These are phyloP conservation scores for Drosophila repletoides DNA, from an alignment of 1,140 invertebrate species.

Conservation along the genomic window DNA sequence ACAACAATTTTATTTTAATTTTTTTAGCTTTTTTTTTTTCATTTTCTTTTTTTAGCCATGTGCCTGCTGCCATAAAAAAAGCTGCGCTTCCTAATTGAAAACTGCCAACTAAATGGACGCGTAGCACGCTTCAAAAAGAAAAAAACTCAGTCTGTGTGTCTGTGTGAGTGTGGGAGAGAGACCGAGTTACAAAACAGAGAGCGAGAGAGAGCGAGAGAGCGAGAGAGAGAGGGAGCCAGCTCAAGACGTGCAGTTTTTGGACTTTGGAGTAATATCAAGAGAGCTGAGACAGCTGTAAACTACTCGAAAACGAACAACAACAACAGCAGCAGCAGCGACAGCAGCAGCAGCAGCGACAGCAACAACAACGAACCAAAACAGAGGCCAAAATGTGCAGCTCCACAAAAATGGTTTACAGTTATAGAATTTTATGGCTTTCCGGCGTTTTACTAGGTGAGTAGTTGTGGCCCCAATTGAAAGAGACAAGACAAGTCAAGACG, in stretches of 20 bases:
- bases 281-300: too few species aligned
- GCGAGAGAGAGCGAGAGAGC: slow-evolving; percentile 36
- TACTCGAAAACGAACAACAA: too few species aligned
- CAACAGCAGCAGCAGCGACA: slow-evolving; percentile 4
- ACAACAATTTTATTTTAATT: slow-evolving; percentile 27
- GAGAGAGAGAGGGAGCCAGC: slow-evolving; percentile 9
- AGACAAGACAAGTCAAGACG: slow-evolving; percentile 11
- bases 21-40: slow-evolving; percentile 19
- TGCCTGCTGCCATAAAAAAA: slow-evolving; percentile 70
- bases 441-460: slow-evolving; percentile 82
- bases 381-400: slow-evolving; percentile 73
- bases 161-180: slow-evolving; percentile 11
- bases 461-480: slow-evolving; percentile 72
- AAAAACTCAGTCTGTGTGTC: slow-evolving; percentile 8
- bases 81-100: slow-evolving; percentile 72
- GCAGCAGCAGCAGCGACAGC: slow-evolving; percentile 9
- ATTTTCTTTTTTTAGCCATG: slow-evolving; percentile 59
- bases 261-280: too few species aligned
- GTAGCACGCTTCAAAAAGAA: slow-evolving; percentile 56
- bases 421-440: slow-evolving; percentile 82
- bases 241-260: slow-evolving; percentile 38
- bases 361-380: slow-evolving; percentile 31
- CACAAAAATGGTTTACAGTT: slow-evolving; percentile 82
- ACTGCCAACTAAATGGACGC: slow-evolving; percentile 67
- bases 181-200: slow-evolving; percentile 18